Base-by-base conservation (phyloP, 2,888 invertebrate genomes). In the Chouioia cunea region DNA sequence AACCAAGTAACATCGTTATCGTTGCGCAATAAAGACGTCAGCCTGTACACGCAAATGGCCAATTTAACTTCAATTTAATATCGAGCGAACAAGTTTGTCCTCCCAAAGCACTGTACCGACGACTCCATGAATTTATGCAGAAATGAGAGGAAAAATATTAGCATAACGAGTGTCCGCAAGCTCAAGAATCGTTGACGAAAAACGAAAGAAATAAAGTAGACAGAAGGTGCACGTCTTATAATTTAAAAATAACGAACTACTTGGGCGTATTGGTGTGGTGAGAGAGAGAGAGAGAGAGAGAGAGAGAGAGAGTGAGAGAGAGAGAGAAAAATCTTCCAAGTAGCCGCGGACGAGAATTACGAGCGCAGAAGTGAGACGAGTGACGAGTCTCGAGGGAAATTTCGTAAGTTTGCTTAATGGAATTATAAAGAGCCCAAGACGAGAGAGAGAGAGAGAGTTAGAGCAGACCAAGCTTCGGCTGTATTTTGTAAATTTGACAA, bases 361-460 rank as follows among this genome's bases (percentile, higher is more conserved):
- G 66, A 8, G 58, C 48, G 69, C 23, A 18, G 23, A 64, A 63
- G 69, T 64, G 70, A 70, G 74, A 73, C 68, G 79, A 79, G 80
- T 77, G 81, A 81, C 78, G 79, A 80, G 79, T 77, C 80, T 74
- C 80, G 52, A 22, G 80, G 81, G 81, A 81, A 81, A 81, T 81
- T 78, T 78, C 76, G 68, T 75, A 79, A 81, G 80, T 80, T 81
- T 81, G 76, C 80, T 76, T 81, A 81, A 81, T 81, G 80, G 80
- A 81, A 81, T 81, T 80, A 80, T 80, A 81, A 81, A 81, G 81
- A 80, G 81, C 74, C 74, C 71, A 71, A 60, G 56, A 73, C 73
- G 70, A 52, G 62, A 47, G 8, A 22, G n/a, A 22, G 1, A 23
- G 43, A 12, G 6, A 36, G 36, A n/a, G 59, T 46, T 16, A 4